These are phyloP conservation scores for Chymomyza procnemis DNA, from an alignment of 2,888 invertebrate genomes.

Conservation along the genomic window DNA sequence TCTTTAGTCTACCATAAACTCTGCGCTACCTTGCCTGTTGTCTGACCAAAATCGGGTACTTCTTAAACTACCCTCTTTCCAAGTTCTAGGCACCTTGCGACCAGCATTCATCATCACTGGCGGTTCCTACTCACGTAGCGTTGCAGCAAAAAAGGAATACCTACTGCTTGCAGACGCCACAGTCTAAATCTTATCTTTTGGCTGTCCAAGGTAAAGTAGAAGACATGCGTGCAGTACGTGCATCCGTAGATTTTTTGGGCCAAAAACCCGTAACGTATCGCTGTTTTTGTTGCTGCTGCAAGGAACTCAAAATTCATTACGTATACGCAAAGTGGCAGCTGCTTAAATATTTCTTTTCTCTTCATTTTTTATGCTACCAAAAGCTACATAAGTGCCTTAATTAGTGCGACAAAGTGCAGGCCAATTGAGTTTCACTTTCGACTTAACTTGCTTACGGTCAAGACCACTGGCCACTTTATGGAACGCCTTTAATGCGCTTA, in stretches of 20 bases:
- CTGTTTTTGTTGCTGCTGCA: neutral
- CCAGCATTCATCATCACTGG: neutral
- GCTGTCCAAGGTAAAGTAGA: constrained; percentile 1
- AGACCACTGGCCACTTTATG: neutral
- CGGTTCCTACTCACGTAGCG: constrained; percentile 1
- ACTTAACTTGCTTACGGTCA: constrained; percentile 1
- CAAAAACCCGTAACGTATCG: neutral
- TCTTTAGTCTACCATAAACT: too few species aligned
- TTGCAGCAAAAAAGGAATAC: constrained; percentile 1
- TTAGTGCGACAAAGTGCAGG: constrained; percentile 61
- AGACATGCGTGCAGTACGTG: neutral
- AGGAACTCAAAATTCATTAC: constrained; percentile 54
- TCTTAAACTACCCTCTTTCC: neutral
- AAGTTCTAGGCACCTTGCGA: neutral
- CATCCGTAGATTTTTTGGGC: neutral
- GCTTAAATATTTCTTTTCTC: neutral
- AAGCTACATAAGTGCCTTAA: constrained; percentile 53
- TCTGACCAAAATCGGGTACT: too few species aligned
- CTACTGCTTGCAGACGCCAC: neutral
- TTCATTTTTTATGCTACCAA: neutral
- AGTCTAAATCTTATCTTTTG: neutral
- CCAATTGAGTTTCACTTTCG: constrained; percentile 45
- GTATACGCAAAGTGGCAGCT: constrained; percentile 38
- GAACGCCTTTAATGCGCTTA: neutral
- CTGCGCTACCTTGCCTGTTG: too few species aligned